A percentile compares a stretch with the other conserved stretches of the same genome.
Evolutionary conservation across 2,113 vertebrate species (phyloP).

Genomic region (Channa maculata): DNA sequence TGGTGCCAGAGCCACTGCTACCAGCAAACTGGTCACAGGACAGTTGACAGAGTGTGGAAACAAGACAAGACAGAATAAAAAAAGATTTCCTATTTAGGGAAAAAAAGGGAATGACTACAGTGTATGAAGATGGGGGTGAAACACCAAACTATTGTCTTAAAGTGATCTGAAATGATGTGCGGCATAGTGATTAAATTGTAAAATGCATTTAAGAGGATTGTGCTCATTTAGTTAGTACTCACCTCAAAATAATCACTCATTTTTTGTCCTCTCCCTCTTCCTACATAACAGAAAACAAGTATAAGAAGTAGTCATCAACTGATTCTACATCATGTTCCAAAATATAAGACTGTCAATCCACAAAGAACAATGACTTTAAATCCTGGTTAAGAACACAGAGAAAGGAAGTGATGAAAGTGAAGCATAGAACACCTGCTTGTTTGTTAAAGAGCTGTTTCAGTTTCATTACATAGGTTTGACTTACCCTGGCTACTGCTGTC

Average conservation of each 20-base stretch:
- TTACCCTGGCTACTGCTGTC: constrained; percentile 91
- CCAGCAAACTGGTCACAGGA: constrained; percentile 88
- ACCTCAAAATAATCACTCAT: constrained; percentile 98
- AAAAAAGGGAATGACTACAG: background rate
- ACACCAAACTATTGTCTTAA: constrained; percentile 15
- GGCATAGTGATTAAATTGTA: background rate
- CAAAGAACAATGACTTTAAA: background rate
- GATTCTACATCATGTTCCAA: background rate
- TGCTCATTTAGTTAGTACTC: constrained; percentile 65
- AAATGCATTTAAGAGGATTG: background rate
- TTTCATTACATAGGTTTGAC: background rate
- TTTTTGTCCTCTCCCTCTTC: constrained; percentile 94
- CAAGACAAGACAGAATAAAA: constrained; percentile 43
- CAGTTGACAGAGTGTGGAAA: constrained; percentile 33
- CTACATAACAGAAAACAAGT: constrained; percentile 67
- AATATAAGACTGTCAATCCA: background rate
- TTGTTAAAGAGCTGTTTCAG: background rate
- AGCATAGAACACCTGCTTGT: background rate
- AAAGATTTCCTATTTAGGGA: constrained; percentile 41
- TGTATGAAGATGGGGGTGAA: constrained; percentile 20
- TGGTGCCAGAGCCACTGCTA: constrained; percentile 92
- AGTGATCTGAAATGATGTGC: constrained; percentile 29
- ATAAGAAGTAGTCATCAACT: background rate
- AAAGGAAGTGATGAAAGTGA: background rate
- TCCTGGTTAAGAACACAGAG: background rate